Percentiles rank a stretch among this genome's conserved stretches.
Conservation (phyloP, 2,113 vertebrate species). For the Perca schrenkii region DNA sequence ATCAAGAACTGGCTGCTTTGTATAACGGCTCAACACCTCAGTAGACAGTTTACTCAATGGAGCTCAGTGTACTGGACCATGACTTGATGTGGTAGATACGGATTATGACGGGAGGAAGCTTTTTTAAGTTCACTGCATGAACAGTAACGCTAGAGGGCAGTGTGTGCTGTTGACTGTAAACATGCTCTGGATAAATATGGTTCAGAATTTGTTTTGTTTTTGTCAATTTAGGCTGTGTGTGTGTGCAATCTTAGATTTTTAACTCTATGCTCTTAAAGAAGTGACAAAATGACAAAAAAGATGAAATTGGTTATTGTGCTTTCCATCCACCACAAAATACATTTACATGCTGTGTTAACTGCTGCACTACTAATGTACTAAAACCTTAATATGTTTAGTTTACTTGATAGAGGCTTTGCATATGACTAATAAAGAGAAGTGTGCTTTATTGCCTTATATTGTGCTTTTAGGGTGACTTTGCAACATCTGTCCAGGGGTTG, state of each 20-base stretch:
- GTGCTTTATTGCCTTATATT: neutral
- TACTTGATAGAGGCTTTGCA: neutral
- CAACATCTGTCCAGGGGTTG: too few species aligned
- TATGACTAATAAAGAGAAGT: neutral
- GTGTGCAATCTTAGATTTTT: neutral
- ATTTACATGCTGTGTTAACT: neutral
- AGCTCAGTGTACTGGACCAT: conserved; percentile 1
- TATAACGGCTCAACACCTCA: neutral
- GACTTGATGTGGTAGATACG: conserved; percentile 5
- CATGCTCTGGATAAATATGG: neutral
- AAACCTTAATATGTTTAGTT: neutral
- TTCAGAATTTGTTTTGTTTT: neutral
- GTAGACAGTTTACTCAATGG: neutral
- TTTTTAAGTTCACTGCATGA: neutral
- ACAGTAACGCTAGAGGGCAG: neutral
- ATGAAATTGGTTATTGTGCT: neutral
- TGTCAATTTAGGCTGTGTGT: neutral
- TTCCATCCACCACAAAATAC: neutral
- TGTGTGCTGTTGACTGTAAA: conserved; percentile 11
- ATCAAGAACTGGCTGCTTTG: neutral
- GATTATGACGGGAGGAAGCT: conserved; percentile 1
- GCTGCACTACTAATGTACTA: neutral
- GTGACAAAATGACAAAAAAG: neutral
- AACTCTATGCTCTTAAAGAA: neutral
- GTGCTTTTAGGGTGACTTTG: neutral